Base-by-base conservation (phyloP, 2,888 invertebrate genomes). In the Serripes groenlandicus region DNA sequence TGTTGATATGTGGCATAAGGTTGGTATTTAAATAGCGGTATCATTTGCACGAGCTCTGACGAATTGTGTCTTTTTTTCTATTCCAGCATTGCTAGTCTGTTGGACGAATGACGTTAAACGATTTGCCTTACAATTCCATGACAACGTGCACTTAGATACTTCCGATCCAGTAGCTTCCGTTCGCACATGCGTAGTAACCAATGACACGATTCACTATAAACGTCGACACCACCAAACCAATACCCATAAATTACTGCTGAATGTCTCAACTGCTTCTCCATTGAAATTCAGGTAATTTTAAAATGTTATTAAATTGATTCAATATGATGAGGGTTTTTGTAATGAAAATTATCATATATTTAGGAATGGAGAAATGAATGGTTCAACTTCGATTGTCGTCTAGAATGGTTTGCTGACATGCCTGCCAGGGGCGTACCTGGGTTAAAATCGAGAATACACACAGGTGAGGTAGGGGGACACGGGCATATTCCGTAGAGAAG, bases 41-140 rank as follows among this genome's bases (percentile, higher is more conserved):
- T 18, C 18, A 42, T 42, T 42, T 42, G 18, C 18, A 15, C 42
- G 9, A 15, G 9, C 42, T n/a, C n/a, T n/a, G n/a, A n/a, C n/a
- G n/a, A n/a, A n/a, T n/a, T n/a, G 23, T 56, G 15, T 18, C 32
- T 35, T 21, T 28, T 34, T 71, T 70, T 26, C 37, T 11, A 28
- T 81, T 81, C 30, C 77, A 81, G 81, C 34, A 21, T 32, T 81
- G 32, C 62, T 81, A 1, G 74, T 81, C 23, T 81, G 81, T 66
- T 81, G 77, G 81, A 64, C 60, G 4, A 74, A 77, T 28, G 74
- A 77, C 37, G 69, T 81, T n/a, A 73, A 60, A 56, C 60, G 77
- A 69, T 76, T 77, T 62, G 81, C 81, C 62, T 73, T 81, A 70
- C 77, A 81, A 35, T 81, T 81, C 23, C 64, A 76, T n/a, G 60